Conservation (phyloP, 2,888 invertebrate species). For the Galerucella nymphaeae region DNA sequence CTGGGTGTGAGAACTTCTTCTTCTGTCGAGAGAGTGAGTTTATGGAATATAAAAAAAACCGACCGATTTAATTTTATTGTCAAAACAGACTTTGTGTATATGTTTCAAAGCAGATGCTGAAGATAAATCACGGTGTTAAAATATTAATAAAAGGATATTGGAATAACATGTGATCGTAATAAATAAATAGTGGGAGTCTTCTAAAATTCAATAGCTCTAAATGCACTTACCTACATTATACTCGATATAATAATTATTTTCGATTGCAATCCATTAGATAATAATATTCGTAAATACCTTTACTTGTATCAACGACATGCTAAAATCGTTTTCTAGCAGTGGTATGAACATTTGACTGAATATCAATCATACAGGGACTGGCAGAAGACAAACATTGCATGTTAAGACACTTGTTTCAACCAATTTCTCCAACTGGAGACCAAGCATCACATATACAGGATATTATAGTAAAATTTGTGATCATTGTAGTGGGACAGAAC, state of each 20-base stretch:
- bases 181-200: not conserved
- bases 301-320: not conserved
- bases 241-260: not conserved
- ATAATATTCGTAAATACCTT: constrained; percentile 3
- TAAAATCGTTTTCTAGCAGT: too few relatives aligned
- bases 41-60: constrained; percentile 39
- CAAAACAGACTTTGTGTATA: constrained; percentile 39
- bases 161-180: constrained; percentile 40
- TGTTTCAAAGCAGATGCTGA: constrained; percentile 39
- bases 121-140: constrained; percentile 46
- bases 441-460: too few relatives aligned
- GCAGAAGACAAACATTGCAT: not conserved
- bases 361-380: not conserved
- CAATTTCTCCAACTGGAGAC: too few relatives aligned
- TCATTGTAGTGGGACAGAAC: too few relatives aligned
- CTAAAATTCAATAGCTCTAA: not conserved
- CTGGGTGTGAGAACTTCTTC: constrained; percentile 38
- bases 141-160: constrained; percentile 42
- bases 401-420: too few relatives aligned
- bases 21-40: constrained; percentile 24
- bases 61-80: constrained; percentile 41
- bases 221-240: too few relatives aligned
- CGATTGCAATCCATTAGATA: constrained; percentile 2
- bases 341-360: constrained; percentile 10
- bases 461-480: too few relatives aligned